phyloP scores from a whole-genome alignment of 2,888 invertebrate genomes.

The Pyrrhia umbra region DNA sequence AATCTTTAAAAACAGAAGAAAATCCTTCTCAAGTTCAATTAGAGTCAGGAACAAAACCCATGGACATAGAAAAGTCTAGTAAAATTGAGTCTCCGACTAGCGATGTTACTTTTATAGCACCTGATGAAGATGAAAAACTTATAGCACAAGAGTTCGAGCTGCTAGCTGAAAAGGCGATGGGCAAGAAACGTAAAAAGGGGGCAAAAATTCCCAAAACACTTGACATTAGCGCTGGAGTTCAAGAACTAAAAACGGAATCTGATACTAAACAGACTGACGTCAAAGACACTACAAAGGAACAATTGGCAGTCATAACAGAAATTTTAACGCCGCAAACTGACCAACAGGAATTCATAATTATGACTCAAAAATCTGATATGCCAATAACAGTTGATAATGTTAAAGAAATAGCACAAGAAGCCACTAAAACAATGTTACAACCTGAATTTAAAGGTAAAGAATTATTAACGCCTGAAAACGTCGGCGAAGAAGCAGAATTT shows the following conservation, averaged over 20 bases:
- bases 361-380: conserved; percentile 24
- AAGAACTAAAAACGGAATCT: conserved; percentile 38
- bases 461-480: conserved; percentile 52
- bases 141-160: conserved; percentile 45
- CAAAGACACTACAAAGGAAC: conserved; percentile 31
- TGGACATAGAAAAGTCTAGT: not conserved
- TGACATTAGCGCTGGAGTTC: conserved; percentile 23
- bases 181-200: conserved; percentile 69
- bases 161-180: conserved; percentile 57
- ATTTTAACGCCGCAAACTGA: conserved; percentile 34
- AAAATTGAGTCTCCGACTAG: conserved; percentile 1
- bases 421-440: not conserved
- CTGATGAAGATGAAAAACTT: conserved; percentile 42
- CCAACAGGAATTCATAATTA: conserved; percentile 33
- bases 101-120: conserved; percentile 12
- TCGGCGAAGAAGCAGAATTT: conserved; percentile 30
- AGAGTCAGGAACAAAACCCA: conserved; percentile 13
- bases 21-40: conserved; percentile 7
- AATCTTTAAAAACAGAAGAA: conserved; percentile 17
- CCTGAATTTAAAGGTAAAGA: conserved; percentile 36
- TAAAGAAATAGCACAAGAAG: conserved; percentile 13
- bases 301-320: conserved; percentile 42
- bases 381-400: conserved; percentile 23
- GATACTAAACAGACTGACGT: conserved; percentile 26
- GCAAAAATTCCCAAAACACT: conserved; percentile 58